Percentiles rank a stretch among this genome's conserved stretches.
These are phyloP conservation scores for Phyllostomus discolor DNA, from an alignment of 2,113 vertebrate species.

Conservation along the genomic window DNA sequence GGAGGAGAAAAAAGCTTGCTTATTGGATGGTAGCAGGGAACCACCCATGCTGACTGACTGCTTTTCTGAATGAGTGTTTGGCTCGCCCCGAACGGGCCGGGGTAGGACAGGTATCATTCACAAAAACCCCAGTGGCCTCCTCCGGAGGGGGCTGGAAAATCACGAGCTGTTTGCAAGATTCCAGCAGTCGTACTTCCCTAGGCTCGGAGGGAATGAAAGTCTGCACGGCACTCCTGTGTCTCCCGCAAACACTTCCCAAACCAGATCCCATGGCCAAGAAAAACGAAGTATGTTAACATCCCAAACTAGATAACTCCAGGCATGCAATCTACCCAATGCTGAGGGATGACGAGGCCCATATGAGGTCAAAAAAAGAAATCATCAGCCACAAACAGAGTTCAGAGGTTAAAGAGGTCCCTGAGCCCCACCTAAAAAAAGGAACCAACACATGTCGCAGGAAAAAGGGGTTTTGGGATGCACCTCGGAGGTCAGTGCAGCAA, in stretches of 20 bases:
- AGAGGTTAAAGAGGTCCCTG: not conserved
- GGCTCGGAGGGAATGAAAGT: not conserved
- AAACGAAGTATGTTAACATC: not conserved
- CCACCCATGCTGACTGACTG: not conserved
- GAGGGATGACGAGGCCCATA: not conserved
- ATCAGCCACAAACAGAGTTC: not conserved
- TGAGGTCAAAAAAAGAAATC: not conserved
- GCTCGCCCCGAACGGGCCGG: not conserved
- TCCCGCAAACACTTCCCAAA: not conserved
- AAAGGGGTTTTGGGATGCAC: not conserved
- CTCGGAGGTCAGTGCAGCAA: not conserved
- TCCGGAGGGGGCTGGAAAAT: not conserved
- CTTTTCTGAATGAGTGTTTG: slow-evolving; percentile 14
- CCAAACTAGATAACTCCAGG: not conserved
- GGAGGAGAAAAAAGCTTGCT: not conserved
- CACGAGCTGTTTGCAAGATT: not conserved
- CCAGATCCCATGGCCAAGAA: not conserved
- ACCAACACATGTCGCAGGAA: not conserved
- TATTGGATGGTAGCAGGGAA: not conserved
- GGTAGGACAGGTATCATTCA: not conserved
- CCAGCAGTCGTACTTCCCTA: not conserved
- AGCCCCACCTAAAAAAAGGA: not conserved
- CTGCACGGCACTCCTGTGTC: not conserved
- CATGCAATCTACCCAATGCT: not conserved
- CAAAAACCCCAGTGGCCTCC: not conserved